phyloP scores from a whole-genome alignment of 2,113 vertebrate genomes.

The Parotia lawesii region DNA sequence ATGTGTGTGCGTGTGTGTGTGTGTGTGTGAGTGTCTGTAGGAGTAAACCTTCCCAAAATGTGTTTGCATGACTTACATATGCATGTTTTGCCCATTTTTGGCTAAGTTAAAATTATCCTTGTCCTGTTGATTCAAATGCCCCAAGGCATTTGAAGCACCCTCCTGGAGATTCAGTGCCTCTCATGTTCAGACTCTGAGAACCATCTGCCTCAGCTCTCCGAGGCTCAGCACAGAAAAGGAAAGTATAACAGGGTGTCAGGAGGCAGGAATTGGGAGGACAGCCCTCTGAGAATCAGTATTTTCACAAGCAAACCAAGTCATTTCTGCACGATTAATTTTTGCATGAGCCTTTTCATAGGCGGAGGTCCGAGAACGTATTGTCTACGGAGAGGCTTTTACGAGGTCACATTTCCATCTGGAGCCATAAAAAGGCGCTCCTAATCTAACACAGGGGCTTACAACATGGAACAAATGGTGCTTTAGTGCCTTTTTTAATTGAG shows the following conservation, averaged over 20 bases:
- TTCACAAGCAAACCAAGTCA: neutral
- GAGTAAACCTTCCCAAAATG: neutral
- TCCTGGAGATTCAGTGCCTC: neutral
- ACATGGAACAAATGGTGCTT: neutral
- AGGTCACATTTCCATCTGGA: slow-evolving; percentile 3
- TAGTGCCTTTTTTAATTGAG: neutral
- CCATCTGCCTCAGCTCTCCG: neutral
- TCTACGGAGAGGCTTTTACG: neutral
- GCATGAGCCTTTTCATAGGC: neutral
- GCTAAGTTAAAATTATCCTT: neutral
- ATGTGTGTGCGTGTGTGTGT: accelerated
- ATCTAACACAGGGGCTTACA: neutral
- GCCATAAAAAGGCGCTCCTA: neutral
- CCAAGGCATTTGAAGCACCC: neutral
- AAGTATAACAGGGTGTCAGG: neutral
- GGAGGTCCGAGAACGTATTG: neutral
- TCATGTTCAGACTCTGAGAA: neutral
- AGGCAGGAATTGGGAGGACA: neutral
- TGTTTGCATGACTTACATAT: neutral
- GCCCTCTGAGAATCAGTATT: neutral
- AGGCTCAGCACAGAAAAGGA: neutral
- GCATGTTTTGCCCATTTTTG: neutral
- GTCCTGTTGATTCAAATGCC: neutral
- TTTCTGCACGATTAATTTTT: neutral
- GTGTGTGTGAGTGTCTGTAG: neutral